These are phyloP conservation scores for Trinorchestia longiramus DNA, from an alignment of 1,140 invertebrate species.

Conservation along the genomic window DNA sequence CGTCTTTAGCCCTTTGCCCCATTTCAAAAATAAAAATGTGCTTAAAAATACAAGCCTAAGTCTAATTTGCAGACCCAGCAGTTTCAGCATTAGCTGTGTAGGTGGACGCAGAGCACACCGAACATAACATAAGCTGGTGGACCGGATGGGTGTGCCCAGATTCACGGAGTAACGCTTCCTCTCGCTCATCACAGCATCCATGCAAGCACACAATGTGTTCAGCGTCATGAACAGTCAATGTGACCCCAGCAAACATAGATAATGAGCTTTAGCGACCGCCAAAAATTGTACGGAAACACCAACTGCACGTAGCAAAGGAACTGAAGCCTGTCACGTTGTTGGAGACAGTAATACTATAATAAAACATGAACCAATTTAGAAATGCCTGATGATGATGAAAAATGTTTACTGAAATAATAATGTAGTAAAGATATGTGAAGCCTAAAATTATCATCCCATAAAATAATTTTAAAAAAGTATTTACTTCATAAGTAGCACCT, in stretches of 20 bases:
- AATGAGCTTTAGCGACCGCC: not conserved
- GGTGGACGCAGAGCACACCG: not conserved
- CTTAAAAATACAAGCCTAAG: not conserved
- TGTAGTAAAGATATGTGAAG: no score
- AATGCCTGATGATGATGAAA: no score
- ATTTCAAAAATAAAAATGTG: not conserved
- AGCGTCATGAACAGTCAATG: slow-evolving; percentile 2
- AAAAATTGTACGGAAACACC: not conserved
- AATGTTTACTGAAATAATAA: no score
- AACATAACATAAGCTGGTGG: not conserved
- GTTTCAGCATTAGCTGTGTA: not conserved
- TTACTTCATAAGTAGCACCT: no score
- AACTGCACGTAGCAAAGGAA: not conserved
- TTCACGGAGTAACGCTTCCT: not conserved
- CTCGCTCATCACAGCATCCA: not conserved
- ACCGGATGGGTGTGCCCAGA: slow-evolving; percentile 20
- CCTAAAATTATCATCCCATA: no score
- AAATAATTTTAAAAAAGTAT: no score
- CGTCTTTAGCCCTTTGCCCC: not conserved
- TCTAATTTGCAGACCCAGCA: not conserved
- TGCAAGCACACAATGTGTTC: not conserved
- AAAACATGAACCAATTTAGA: no score
- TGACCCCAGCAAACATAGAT: not conserved
- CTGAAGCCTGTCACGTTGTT: not conserved
- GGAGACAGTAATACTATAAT: no score